Evolutionary conservation across 2,113 vertebrate species (phyloP), one percentile per base, ranked within the genome.

Genomic region (Ochotona princeps): DNA sequence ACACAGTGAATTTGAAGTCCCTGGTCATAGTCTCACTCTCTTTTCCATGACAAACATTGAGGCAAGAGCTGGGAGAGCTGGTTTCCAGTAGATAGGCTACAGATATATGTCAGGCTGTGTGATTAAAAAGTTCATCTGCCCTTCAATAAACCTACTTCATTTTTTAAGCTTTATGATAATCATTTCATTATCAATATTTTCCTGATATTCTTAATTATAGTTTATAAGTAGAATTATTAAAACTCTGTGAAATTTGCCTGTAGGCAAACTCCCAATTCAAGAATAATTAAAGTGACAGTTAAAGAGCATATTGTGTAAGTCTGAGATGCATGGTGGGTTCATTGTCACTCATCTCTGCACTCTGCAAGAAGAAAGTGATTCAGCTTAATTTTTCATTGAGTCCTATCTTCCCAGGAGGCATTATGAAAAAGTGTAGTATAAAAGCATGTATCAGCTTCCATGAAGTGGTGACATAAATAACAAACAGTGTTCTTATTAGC

Each of bases 211-310:
- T 74, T 76, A 88, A 90, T 84, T 61, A 95, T 83, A 78, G 89
- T 81, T 84, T 92, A 74, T 90, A 86, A 93, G 94, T 89, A 66
- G 13, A 83, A 91, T 95, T 93, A 94, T 97, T 95, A 84, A 96
- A 91, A 95, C 74, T 91, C 61, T 82, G 92, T 74, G 60, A 91
- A 95, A 95, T 94, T 89, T 87, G 91, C 93, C 96, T 92, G 23
- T 18, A 95, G 87, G 91, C 76, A 92, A 73, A 8, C 69, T 96
- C 49, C 9, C 86, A 89, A 74, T 93, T 96, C 94, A 96, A 93
- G 92, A 94, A 97, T 97, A 96, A 97, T 97, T 96, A 94, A 97
- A 95, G 76, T 96, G 95, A 97, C 91, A 97, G 72, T 89, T 94
- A 93, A 87, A 96, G 95, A 96, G 83, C 80, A 95, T 94, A 95